phyloP scores from a whole-genome alignment of 2,888 invertebrate species.

The Cosmorhoe ocellata region DNA sequence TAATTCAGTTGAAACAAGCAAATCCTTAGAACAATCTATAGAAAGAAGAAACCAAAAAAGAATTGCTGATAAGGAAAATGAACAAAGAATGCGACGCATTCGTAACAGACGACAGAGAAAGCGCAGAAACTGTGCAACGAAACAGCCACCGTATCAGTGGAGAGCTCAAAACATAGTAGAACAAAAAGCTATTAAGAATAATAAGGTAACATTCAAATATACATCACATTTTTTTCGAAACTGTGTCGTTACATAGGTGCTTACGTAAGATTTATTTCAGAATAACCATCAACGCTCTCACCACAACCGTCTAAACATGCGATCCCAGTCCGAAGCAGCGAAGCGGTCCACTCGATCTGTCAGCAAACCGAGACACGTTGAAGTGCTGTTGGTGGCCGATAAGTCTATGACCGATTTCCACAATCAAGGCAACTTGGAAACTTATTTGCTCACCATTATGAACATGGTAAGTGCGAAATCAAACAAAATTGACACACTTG shows the following conservation, averaged over 20 bases:
- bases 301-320: slow-evolving; percentile 46
- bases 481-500: slow-evolving; percentile 5
- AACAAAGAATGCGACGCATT: slow-evolving; percentile 52
- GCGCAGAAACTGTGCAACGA: slow-evolving; percentile 65
- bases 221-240: neutral
- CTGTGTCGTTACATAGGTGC: neutral
- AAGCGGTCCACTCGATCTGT: slow-evolving; percentile 83
- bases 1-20: slow-evolving; percentile 57
- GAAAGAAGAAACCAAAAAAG: slow-evolving; percentile 50
- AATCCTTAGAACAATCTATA: slow-evolving; percentile 51
- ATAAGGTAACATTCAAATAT: slow-evolving; percentile 36
- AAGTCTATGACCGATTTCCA: slow-evolving; percentile 94
- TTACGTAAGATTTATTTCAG: slow-evolving; percentile 40
- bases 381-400: slow-evolving; percentile 94
- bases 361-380: slow-evolving; percentile 90
- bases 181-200: slow-evolving; percentile 40
- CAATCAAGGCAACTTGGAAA: slow-evolving; percentile 90
- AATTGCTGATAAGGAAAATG: slow-evolving; percentile 37
- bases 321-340: slow-evolving; percentile 36
- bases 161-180: slow-evolving; percentile 51
- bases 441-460: slow-evolving; percentile 95
- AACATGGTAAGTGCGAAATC: slow-evolving; percentile 87
- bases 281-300: slow-evolving; percentile 50
- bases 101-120: slow-evolving; percentile 65
- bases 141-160: slow-evolving; percentile 73